Base-by-base conservation (phyloP, 1,140 invertebrate species). In the Eurosta solidaginis region DNA sequence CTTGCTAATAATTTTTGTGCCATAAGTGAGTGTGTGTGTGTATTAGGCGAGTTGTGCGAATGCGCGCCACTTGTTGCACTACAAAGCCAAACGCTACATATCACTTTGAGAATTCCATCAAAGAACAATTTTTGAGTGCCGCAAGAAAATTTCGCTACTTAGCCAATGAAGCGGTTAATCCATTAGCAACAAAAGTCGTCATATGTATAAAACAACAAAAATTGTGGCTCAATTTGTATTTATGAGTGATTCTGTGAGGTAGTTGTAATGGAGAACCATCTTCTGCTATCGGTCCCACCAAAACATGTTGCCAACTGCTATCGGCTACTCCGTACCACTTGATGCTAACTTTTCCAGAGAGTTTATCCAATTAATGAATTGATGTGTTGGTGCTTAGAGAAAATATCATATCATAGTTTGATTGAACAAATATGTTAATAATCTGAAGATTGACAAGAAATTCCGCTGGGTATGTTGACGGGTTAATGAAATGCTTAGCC, bases 341-440 rank as follows among this genome's bases (percentile, higher is more conserved):
- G 59, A 14, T 14, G 40, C 59, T 36, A 22, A 40, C 59, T 40
- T 68, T 68, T 33, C 17, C 36, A n/a, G 33, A 29, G 33, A 20
- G 22, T 33, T 42, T 29, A 33, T 68, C 59, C 59, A 68, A 68
- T 68, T 68, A 68, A 68, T 33, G 40, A 68, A n/a, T 68, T 36
- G 59, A 17, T 20, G 33, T 20, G 33, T 33, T 33, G 12, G n/a
- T 1, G 59, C 33, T 40, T 40, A 68, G 12, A n/a, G 17, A 10
- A 22, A 10, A 14, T 17, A 42, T 68, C 12, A 68, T 68, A 29
- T 33, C 36, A 68, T 68, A 17, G 59, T 68, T 68, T 68, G 59
- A 14, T 29, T n/a, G 40, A 68, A 40, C 59, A 68, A 40, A 68
- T 68, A 29, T 42, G 36, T 42, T 68, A 68, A 40, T 68, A 68